Evolutionary conservation across 2,113 vertebrate genomes (phyloP).

Genomic region (Erythrocebus patas): DNA sequence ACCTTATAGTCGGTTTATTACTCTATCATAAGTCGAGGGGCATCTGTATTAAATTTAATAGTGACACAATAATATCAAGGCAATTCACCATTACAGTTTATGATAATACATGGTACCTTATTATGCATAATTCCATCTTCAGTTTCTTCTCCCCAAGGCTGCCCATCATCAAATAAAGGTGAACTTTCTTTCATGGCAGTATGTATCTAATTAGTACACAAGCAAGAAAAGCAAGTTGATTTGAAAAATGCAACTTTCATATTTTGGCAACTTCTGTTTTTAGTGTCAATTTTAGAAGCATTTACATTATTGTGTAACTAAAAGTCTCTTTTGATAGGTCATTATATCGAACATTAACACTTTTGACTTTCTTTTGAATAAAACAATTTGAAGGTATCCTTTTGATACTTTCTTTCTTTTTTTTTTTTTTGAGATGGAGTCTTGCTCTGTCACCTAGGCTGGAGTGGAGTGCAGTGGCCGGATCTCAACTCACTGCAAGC

Average conservation of each 20-base stretch:
- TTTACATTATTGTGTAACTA: background rate
- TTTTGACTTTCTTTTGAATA: background rate
- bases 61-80: constrained; percentile 4
- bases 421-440: too few relatives aligned
- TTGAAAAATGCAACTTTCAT: background rate
- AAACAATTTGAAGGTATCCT: background rate
- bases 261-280: constrained; percentile 3
- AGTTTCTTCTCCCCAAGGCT: constrained; percentile 81
- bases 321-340: background rate
- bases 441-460: too few relatives aligned
- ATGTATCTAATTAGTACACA: constrained; percentile 75
- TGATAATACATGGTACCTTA: constrained; percentile 84
- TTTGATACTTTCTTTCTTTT: background rate
- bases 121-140: constrained; percentile 91
- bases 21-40: background rate
- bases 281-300: constrained; percentile 35
- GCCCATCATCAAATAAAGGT: constrained; percentile 81
- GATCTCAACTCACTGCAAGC: too few relatives aligned
- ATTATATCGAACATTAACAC: background rate
- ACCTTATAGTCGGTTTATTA: background rate
- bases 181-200: constrained; percentile 79
- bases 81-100: background rate
- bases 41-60: background rate
- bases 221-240: background rate
- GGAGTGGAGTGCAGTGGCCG: too few relatives aligned